Evolutionary conservation across 2,797 vertebrate species (phyloP).

Genomic region (Cossypha niveicapilla): DNA sequence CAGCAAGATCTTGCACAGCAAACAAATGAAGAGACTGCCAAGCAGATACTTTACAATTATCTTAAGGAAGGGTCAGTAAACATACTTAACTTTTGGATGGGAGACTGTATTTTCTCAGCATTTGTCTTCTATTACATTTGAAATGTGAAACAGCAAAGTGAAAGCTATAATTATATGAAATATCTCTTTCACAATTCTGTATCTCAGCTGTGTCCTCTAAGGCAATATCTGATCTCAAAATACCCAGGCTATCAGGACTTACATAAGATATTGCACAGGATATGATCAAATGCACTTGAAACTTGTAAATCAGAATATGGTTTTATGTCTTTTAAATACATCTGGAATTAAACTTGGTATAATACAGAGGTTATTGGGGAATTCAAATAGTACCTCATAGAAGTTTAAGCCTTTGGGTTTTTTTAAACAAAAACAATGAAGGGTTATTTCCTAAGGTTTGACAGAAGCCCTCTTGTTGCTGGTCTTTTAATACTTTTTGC

Average conservation of each 20-base stretch:
- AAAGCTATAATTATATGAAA: not conserved
- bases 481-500: not conserved
- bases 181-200: not conserved
- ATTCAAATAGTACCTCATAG: not conserved
- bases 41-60: slow-evolving; percentile 96
- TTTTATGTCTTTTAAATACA: not conserved
- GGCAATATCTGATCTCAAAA: not conserved
- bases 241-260: not conserved
- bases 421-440: not conserved
- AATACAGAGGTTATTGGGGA: not conserved
- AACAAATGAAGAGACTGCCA: slow-evolving; percentile 95
- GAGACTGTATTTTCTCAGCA: not conserved
- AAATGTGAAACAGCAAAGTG: not conserved
- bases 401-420: not conserved
- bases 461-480: not conserved
- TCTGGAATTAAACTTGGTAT: not conserved
- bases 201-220: not conserved
- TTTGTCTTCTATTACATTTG: not conserved
- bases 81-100: not conserved
- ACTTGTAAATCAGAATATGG: not conserved
- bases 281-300: not conserved
- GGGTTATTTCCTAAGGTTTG: not conserved
- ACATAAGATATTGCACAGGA: not conserved
- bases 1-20: slow-evolving; percentile 92
- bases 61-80: slow-evolving; percentile 92